Evolutionary conservation across 92 coral and sea anemone genomes (phyloP).

Genomic region (Zoanthus gigantus): DNA sequence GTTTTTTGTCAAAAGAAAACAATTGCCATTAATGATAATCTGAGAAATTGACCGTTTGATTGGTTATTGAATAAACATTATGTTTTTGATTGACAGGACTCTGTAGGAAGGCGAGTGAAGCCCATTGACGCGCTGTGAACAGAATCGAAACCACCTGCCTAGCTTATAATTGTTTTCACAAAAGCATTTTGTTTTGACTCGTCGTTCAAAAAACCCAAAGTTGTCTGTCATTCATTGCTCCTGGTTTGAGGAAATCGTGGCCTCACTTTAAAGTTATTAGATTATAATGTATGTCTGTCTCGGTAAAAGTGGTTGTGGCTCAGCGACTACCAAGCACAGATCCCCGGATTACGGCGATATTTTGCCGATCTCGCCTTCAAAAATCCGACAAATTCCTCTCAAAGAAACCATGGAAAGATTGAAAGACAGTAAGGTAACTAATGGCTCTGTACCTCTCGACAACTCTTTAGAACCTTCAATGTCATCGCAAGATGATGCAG

Average conservation of each 20-base stretch:
- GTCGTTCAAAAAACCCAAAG: not conserved
- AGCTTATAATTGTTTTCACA: constrained; percentile 9
- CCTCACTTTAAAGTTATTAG: constrained; percentile 8
- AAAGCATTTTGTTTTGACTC: constrained; percentile 44
- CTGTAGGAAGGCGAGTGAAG: not conserved
- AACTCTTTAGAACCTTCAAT: constrained; percentile 51
- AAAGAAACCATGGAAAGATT: constrained; percentile 39
- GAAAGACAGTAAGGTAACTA: constrained; percentile 28
- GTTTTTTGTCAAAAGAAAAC: constrained; percentile 24
- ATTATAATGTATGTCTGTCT: constrained; percentile 85
- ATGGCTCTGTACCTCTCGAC: constrained; percentile 53
- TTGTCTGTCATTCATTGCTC: constrained; percentile 8
- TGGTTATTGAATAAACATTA: constrained; percentile 21
- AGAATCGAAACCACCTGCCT: constrained; percentile 30
- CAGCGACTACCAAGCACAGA: constrained; percentile 64
- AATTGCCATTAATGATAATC: constrained; percentile 10
- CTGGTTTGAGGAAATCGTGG: constrained; percentile 3
- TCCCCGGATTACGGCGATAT: constrained; percentile 91
- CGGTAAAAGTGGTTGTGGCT: constrained; percentile 79
- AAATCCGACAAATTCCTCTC: constrained; percentile 51
- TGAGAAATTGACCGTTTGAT: constrained; percentile 35
- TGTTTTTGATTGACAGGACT: constrained; percentile 35
- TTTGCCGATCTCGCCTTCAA: constrained; percentile 87
- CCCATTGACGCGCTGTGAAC: constrained; percentile 35
- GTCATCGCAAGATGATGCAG: constrained; percentile 49